These are phyloP conservation scores for Sphaerophoria taeniata DNA, from an alignment of 2,888 invertebrate genomes.

Conservation along the genomic window DNA sequence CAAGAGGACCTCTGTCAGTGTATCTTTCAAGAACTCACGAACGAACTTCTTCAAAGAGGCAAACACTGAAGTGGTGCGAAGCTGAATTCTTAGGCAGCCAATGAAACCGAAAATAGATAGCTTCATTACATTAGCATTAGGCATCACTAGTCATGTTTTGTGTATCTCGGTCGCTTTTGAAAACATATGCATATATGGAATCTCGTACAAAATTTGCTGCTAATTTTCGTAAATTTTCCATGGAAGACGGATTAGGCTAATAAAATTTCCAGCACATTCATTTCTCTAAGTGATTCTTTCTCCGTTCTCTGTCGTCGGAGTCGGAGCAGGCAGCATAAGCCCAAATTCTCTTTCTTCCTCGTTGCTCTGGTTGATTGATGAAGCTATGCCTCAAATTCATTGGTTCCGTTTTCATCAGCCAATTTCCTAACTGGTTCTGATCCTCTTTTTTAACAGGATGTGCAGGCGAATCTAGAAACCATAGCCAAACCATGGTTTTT, in stretches of 20 bases:
- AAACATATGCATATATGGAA: constrained; percentile 63
- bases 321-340: no score
- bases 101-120: constrained; percentile 50
- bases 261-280: constrained; percentile 74
- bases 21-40: no score
- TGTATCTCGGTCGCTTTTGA: constrained; percentile 51
- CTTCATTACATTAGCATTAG: constrained; percentile 62
- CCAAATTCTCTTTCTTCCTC: constrained; percentile 38
- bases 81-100: background rate
- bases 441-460: constrained; percentile 2
- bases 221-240: constrained; percentile 46
- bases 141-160: constrained; percentile 63
- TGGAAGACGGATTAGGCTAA: constrained; percentile 72
- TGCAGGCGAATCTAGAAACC: constrained; percentile 32
- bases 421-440: constrained; percentile 45
- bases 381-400: constrained; percentile 65
- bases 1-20: no score
- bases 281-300: constrained; percentile 73
- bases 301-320: constrained; percentile 64
- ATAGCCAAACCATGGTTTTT: constrained; percentile 33
- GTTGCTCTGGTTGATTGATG: constrained; percentile 68
- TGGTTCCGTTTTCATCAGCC: constrained; percentile 58
- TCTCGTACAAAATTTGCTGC: constrained; percentile 57
- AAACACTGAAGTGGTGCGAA: background rate
- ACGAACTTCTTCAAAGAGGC: background rate